Percentiles rank a stretch among this genome's conserved stretches.
Conservation (phyloP, 2,113 vertebrate genomes). For the Chamaea fasciata region DNA sequence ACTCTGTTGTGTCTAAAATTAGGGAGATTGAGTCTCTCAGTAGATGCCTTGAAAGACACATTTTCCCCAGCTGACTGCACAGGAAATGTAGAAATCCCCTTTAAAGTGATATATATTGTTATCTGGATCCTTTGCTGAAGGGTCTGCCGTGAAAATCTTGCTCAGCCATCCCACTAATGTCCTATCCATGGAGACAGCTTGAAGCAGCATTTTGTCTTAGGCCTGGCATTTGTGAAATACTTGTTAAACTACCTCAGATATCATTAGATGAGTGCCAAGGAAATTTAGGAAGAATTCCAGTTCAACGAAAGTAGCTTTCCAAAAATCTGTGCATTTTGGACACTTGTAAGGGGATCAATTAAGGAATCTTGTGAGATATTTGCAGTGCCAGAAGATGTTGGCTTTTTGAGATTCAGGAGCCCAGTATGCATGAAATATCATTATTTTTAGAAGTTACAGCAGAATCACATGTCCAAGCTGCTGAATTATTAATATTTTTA, state of each 20-base stretch:
- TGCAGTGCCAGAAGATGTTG: slow-evolving; percentile 3
- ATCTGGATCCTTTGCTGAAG: background rate
- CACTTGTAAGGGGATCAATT: slow-evolving; percentile 48
- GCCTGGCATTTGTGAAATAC: slow-evolving; percentile 18
- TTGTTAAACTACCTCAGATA: slow-evolving; percentile 19
- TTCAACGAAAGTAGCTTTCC: slow-evolving; percentile 38
- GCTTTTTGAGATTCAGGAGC: slow-evolving; percentile 27
- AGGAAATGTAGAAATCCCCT: background rate
- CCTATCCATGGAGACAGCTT: background rate
- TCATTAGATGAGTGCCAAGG: slow-evolving; percentile 20
- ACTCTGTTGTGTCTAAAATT: background rate
- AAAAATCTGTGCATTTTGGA: slow-evolving; percentile 45
- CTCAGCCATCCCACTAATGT: background rate
- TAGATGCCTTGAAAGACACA: background rate
- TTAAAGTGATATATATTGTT: background rate
- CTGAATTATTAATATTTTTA: slow-evolving; percentile 26
- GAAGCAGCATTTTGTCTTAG: slow-evolving; percentile 1
- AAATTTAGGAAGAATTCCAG: slow-evolving; percentile 47
- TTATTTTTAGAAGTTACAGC: slow-evolving; percentile 37
- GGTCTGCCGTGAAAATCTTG: background rate
- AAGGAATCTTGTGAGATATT: slow-evolving; percentile 44
- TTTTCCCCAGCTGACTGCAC: background rate
- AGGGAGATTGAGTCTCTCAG: background rate
- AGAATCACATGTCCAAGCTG: slow-evolving; percentile 1
- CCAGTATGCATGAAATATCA: slow-evolving; percentile 22